These are phyloP conservation scores for Struthio camelus DNA, from an alignment of 2,113 vertebrate genomes.

Conservation along the genomic window DNA sequence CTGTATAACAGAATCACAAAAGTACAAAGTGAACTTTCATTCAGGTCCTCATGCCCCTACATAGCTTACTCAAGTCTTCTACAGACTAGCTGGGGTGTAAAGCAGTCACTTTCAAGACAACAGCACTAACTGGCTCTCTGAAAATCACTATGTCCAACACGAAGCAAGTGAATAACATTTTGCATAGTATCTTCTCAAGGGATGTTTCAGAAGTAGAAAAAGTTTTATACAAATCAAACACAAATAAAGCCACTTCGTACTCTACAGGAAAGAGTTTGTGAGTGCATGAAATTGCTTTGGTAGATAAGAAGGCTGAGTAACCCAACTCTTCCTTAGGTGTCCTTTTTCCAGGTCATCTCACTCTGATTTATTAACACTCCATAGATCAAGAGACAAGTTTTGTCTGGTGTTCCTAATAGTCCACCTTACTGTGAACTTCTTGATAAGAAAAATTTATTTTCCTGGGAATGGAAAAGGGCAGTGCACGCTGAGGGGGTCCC, in stretches of 20 bases:
- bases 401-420: neutral
- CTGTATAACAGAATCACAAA: conserved; percentile 58
- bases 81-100: neutral
- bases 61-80: neutral
- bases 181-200: neutral
- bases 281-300: neutral
- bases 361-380: conserved; percentile 52
- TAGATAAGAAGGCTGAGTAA: conserved; percentile 17
- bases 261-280: neutral
- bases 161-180: too few relatives aligned
- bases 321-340: conserved; percentile 4
- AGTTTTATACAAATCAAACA: neutral
- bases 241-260: neutral
- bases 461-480: conserved; percentile 36
- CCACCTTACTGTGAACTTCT: conserved; percentile 23
- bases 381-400: conserved; percentile 41
- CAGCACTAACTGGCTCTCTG: neutral
- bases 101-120: neutral
- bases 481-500: conserved; percentile 16
- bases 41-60: neutral
- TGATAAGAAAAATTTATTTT: conserved; percentile 46
- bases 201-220: neutral
- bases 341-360: conserved; percentile 33
- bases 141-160: neutral
- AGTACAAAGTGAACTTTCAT: neutral